A percentile compares a stretch with the other conserved stretches of the same genome.
phyloP scores from a whole-genome alignment of 2,888 invertebrate genomes.

The Exephanes ischioxanthus region DNA sequence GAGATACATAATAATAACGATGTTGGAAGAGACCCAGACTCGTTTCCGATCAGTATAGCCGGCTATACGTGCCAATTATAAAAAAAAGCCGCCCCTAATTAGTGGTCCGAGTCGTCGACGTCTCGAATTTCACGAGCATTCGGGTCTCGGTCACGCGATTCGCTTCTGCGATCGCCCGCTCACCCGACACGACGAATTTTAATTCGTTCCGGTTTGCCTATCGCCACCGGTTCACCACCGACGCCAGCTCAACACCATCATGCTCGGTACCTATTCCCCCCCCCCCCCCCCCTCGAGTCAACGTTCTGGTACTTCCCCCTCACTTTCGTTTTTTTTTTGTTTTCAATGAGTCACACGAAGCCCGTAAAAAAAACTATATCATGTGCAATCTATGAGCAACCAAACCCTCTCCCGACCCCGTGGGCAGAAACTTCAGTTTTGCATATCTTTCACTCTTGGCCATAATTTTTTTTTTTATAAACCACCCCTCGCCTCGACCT shows the following conservation, averaged over 20 bases:
- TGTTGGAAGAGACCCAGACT: slow-evolving; percentile 16
- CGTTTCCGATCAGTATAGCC: slow-evolving; percentile 13
- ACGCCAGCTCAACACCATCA: slow-evolving; percentile 54
- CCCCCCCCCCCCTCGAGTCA: slow-evolving; percentile 13
- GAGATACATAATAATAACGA: slow-evolving; percentile 12
- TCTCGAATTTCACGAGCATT: slow-evolving; percentile 61
- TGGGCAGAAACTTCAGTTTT: slow-evolving; percentile 35
- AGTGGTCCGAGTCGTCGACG: slow-evolving; percentile 50
- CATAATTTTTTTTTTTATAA: slow-evolving; percentile 62
- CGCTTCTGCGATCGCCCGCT: slow-evolving; percentile 53
- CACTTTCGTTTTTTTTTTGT: slow-evolving; percentile 16
- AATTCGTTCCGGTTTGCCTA: slow-evolving; percentile 67
- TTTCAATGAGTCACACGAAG: slow-evolving; percentile 63
- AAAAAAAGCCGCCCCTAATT: slow-evolving; percentile 59
- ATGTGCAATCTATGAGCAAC: slow-evolving; percentile 44
- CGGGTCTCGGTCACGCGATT: slow-evolving; percentile 62
- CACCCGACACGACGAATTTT: slow-evolving; percentile 65
- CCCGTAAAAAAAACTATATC: slow-evolving; percentile 57
- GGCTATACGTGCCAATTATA: slow-evolving; percentile 25
- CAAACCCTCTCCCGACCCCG: background rate
- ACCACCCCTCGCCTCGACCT: slow-evolving; percentile 9
- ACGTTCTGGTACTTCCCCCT: slow-evolving; percentile 5
- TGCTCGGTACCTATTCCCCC: slow-evolving; percentile 33
- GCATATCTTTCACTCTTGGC: slow-evolving; percentile 48
- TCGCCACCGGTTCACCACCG: slow-evolving; percentile 51